Evolutionary conservation across 1,140 invertebrate genomes (phyloP).

Genomic region (Drosophila ohnishii): DNA sequence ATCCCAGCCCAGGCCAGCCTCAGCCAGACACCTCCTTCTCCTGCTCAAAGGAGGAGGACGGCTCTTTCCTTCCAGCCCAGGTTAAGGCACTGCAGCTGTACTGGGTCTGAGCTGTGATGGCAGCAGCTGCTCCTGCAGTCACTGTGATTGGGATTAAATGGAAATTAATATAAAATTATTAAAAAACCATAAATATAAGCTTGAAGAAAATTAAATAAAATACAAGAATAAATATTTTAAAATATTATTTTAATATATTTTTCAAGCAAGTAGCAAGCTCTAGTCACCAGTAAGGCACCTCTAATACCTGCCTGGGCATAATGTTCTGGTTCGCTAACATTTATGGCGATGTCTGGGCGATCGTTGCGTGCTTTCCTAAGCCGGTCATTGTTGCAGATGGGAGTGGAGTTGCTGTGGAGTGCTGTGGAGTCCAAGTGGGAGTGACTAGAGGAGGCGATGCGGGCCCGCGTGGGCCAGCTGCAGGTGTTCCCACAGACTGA

Average conservation of each 20-base stretch:
- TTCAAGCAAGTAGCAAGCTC: not conserved
- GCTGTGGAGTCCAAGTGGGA: constrained; percentile 12
- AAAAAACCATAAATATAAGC: not conserved
- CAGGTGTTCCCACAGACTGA: constrained; percentile 75
- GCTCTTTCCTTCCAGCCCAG: not conserved
- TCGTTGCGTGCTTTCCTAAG: constrained; percentile 28
- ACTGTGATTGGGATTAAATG: not conserved
- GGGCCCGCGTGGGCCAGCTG: constrained; percentile 56
- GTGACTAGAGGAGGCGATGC: constrained; percentile 27
- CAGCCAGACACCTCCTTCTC: constrained; percentile 20
- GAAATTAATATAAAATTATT: not conserved
- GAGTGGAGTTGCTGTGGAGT: constrained; percentile 11
- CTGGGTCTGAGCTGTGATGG: constrained; percentile 4
- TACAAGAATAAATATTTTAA: not conserved
- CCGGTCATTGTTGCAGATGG: constrained; percentile 14
- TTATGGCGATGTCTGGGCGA: constrained; percentile 44
- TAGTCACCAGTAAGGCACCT: constrained; percentile 3
- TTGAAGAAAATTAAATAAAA: not conserved
- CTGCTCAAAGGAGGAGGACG: constrained; percentile 1
- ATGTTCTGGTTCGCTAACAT: constrained; percentile 51
- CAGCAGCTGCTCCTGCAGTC: not conserved
- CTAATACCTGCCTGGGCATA: constrained; percentile 15
- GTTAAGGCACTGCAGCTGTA: constrained; percentile 51
- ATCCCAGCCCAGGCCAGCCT: constrained; percentile 6
- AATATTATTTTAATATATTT: not conserved